Evolutionary conservation across 2,113 vertebrate species (phyloP).

Genomic region (Rhadina sibilatrix): DNA sequence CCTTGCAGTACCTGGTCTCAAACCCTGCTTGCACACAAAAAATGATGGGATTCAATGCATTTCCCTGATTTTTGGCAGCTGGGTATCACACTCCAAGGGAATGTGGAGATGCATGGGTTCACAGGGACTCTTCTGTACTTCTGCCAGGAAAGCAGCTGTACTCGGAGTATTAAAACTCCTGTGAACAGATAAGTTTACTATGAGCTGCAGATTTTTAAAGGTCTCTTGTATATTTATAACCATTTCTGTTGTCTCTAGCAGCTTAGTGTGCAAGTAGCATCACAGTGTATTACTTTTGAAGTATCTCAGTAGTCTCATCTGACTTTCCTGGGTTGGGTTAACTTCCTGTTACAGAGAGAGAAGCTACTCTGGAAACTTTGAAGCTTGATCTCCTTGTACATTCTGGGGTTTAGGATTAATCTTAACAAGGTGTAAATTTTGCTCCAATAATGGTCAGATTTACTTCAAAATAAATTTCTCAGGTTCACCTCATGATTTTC

Average conservation of each 20-base stretch:
- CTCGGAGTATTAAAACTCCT: background rate
- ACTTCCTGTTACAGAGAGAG: background rate
- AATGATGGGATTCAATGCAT: background rate
- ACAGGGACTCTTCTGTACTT: background rate
- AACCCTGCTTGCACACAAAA: background rate
- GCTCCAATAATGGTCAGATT: background rate
- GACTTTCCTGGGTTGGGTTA: background rate
- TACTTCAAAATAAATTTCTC: background rate
- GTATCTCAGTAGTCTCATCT: background rate
- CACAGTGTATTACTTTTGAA: background rate
- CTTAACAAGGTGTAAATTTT: background rate
- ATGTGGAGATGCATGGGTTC: background rate
- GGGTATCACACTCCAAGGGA: fast-evolving
- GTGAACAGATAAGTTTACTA: background rate
- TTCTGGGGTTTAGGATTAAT: background rate
- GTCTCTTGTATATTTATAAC: background rate
- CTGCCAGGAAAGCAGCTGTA: background rate
- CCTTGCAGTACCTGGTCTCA: background rate
- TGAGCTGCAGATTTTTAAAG: background rate
- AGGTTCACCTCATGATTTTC: background rate
- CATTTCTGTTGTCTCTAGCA: background rate
- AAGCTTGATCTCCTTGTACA: background rate
- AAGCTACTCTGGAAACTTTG: background rate
- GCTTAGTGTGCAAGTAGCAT: background rate
- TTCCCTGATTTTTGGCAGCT: background rate